Evolutionary conservation across 2,113 vertebrate species (phyloP).

Genomic region (Tympanuchus pallidicinctus): DNA sequence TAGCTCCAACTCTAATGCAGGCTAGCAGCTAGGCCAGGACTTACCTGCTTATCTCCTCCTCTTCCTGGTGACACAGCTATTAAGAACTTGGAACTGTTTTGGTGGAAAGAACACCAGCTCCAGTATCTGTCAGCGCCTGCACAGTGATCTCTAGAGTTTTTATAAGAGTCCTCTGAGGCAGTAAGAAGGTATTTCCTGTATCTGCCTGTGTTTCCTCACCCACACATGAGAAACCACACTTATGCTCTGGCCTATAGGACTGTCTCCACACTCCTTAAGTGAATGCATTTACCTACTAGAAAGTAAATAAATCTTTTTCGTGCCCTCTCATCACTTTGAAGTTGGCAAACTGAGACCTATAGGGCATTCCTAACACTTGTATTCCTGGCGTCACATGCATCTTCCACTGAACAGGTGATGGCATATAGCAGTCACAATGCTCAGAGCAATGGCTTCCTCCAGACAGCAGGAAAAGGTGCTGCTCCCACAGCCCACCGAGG

Average conservation of each 20-base stretch:
- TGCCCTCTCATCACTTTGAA: background rate
- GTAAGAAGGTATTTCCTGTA: background rate
- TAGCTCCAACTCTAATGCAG: background rate
- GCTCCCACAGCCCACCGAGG: constrained; percentile 71
- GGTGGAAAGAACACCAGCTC: background rate
- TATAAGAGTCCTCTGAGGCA: background rate
- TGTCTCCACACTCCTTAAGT: background rate
- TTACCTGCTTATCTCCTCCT: background rate
- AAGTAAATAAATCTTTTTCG: background rate
- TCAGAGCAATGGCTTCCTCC: constrained; percentile 88
- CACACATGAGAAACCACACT: background rate
- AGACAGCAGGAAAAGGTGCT: constrained; percentile 80
- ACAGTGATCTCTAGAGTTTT: background rate
- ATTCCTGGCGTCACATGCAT: background rate
- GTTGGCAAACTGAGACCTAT: background rate
- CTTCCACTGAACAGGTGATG: constrained; percentile 60
- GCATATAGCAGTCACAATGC: constrained; percentile 64
- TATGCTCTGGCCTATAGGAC: background rate
- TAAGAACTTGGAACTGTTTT: background rate
- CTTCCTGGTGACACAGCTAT: background rate
- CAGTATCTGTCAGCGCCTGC: background rate
- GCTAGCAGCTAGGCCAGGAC: background rate
- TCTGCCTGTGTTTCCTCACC: background rate
- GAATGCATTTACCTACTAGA: background rate
- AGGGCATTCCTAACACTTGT: background rate